Evolutionary conservation across 2,888 invertebrate genomes (phyloP), one percentile per base, ranked within the genome.

Genomic region (Phasia obesa): DNA sequence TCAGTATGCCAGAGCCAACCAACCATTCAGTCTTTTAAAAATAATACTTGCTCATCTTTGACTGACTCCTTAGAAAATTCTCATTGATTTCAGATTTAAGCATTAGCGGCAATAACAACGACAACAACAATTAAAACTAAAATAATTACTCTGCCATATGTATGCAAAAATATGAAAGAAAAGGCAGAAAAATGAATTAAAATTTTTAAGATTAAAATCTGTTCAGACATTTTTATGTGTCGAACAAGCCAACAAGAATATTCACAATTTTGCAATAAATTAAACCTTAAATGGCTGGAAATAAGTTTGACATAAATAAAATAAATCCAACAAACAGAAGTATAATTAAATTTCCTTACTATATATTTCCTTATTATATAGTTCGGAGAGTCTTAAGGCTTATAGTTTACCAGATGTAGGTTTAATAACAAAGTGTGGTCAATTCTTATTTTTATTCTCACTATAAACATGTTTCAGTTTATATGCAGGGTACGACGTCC

Each of bases 81-180:
- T 38, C 15, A 25, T 49, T 35, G 23, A 49, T 59, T 47, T 71
- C 21, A 67, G 53, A 53, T 55, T 67, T 42, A 27, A 55, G 31
- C 38, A 49, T 51, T 51, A 62, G 27, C 23, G 51, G 60, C 62
- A 25, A 38, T 38, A 59, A 44, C 13, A 53, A 53, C 53, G 21
- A 31, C 35, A 57, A 64, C 11, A 53, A 64, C 53, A 42, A 62
- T 64, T 64, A 55, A 74, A 74, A 64, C 21, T 71, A 44, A 31
- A 38, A 47, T 75, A 65, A 67, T 67, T 57, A 59, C 27, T 76
- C 59, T 51, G 38, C 57, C 65, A 76, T 59, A 76, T 76, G 75
- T 59, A 49, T 38, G 25, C 11, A 31, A 19, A 17, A 51, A 42
- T 51, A 19, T 23, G 6, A 9, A 44, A 64, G 64, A 74, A 47